Percentiles rank a stretch among this genome's conserved stretches.
Evolutionary conservation across 2,888 invertebrate species (phyloP).

Genomic region (Luffia ferchaultella): DNA sequence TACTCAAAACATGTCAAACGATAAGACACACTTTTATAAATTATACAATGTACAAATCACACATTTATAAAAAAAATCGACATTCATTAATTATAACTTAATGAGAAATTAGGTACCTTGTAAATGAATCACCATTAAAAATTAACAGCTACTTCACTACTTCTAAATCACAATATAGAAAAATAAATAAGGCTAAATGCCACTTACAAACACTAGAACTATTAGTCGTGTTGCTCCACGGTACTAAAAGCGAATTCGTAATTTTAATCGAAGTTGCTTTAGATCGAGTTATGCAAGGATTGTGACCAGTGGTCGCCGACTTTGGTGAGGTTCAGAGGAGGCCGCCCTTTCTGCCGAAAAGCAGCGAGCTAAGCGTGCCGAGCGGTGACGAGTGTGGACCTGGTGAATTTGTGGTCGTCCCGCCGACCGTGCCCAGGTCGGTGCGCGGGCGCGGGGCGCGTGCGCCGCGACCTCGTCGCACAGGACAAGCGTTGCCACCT

Average conservation of each 20-base stretch:
- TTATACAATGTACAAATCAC: conserved; percentile 1
- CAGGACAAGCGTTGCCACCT: conserved; percentile 32
- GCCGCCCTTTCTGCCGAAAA: conserved; percentile 88
- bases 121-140: conserved; percentile 19
- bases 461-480: conserved; percentile 36
- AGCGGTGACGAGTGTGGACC: conserved; percentile 50
- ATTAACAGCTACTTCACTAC: conserved; percentile 18
- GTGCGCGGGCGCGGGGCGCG: conserved; percentile 47
- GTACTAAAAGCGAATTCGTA: background rate
- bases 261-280: background rate
- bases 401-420: conserved; percentile 27
- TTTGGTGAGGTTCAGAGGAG: conserved; percentile 56
- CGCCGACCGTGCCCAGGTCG: conserved; percentile 48
- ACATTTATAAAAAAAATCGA: conserved; percentile 1
- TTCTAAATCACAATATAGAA: conserved; percentile 28
- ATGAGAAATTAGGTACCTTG: conserved; percentile 19
- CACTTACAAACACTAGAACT: conserved; percentile 3
- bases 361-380: conserved; percentile 79
- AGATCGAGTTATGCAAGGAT: background rate
- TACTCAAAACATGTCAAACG: conserved; percentile 42
- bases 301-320: background rate
- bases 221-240: background rate
- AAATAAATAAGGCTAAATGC: conserved; percentile 19
- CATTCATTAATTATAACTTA: conserved; percentile 2
- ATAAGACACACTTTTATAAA: conserved; percentile 26